phyloP scores from a whole-genome alignment of 2,888 invertebrate species.

The Microplitis manilae region DNA sequence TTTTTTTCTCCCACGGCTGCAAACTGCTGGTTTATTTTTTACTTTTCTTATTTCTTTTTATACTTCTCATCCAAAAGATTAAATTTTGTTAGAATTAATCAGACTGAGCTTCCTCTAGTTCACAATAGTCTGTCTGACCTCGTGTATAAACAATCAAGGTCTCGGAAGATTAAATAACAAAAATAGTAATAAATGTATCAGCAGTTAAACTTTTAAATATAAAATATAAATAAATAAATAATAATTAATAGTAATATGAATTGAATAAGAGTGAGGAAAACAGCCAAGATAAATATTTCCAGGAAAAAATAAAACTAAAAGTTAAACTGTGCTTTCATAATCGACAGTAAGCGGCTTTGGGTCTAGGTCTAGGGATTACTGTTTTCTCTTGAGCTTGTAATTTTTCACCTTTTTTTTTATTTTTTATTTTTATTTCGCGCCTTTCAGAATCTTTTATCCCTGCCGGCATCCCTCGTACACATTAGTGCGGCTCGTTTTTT shows the following conservation, averaged over 20 bases:
- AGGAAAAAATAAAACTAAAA: not conserved
- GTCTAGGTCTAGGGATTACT: conserved; percentile 11
- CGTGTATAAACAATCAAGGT: conserved; percentile 38
- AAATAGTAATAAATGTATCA: too few relatives aligned
- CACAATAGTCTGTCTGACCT: conserved; percentile 1
- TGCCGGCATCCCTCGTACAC: conserved; percentile 7
- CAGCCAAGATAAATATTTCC: not conserved
- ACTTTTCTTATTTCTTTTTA: too few relatives aligned
- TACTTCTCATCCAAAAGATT: not conserved
- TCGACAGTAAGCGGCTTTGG: conserved; percentile 20
- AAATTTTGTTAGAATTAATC: conserved; percentile 8
- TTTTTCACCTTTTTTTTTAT: conserved; percentile 15
- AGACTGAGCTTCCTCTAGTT: not conserved
- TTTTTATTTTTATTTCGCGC: not conserved
- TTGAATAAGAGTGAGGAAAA: not conserved
- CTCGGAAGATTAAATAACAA: not conserved
- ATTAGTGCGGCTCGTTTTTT: not conserved
- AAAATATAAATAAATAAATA: not conserved
- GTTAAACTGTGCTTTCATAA: conserved; percentile 27
- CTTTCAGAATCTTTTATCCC: not conserved
- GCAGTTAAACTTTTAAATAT: not conserved
- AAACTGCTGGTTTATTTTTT: too few relatives aligned
- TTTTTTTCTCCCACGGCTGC: not conserved
- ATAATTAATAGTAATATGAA: not conserved
- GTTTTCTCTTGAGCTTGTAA: conserved; percentile 14